Evolutionary conservation across 2,113 vertebrate genomes (phyloP).

Genomic region (Pedetes capensis): DNA sequence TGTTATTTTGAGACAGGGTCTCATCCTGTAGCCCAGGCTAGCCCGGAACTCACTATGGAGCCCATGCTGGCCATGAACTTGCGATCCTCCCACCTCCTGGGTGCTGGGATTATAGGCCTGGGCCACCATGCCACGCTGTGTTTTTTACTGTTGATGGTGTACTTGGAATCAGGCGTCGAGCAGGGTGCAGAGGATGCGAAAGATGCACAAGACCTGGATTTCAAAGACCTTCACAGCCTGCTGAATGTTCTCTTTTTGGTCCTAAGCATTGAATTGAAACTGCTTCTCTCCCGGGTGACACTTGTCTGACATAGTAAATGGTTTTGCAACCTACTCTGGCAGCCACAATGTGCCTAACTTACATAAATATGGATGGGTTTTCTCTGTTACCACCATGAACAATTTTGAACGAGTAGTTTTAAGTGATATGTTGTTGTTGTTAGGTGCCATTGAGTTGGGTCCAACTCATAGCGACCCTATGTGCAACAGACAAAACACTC

Average conservation of each 20-base stretch:
- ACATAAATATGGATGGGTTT: background rate
- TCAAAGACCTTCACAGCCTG: background rate
- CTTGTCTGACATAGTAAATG: background rate
- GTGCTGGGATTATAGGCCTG: no score
- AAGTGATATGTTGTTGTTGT: no score
- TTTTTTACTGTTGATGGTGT: background rate
- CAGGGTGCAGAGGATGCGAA: background rate
- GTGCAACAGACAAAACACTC: no score
- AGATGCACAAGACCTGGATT: background rate
- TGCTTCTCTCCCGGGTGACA: accelerated
- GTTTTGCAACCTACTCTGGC: background rate
- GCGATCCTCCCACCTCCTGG: no score
- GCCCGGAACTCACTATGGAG: no score
- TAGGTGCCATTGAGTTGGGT: no score
- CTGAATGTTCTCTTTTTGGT: background rate
- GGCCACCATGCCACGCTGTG: no score
- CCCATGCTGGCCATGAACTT: no score
- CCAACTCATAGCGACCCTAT: no score
- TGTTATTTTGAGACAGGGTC: no score
- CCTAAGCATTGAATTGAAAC: background rate
- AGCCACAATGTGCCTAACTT: background rate
- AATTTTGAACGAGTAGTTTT: background rate
- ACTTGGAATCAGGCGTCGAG: background rate
- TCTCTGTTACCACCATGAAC: background rate
- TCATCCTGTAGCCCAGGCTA: no score